Conservation (phyloP, 2,797 vertebrate species). For the Chrysocyon brachyurus region DNA sequence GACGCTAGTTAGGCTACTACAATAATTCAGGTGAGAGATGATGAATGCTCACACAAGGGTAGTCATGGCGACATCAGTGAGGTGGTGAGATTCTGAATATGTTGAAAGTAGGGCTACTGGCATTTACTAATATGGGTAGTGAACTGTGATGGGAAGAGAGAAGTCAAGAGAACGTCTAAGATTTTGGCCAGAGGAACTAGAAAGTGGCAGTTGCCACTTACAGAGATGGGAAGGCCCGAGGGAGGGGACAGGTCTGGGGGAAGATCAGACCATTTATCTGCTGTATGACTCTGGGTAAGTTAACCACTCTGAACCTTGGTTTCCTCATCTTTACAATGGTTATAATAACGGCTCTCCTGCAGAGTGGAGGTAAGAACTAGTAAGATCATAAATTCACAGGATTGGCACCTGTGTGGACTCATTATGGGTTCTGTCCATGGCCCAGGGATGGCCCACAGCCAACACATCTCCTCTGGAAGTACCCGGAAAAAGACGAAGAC, state of each 20-base stretch:
- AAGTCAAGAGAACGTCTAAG: background rate
- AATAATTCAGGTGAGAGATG: background rate
- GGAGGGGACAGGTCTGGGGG: background rate
- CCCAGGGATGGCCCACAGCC: background rate
- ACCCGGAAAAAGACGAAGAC: background rate
- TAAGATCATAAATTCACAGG: background rate
- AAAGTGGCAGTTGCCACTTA: background rate
- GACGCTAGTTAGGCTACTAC: background rate
- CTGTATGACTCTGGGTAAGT: background rate
- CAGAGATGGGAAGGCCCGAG: too few species aligned
- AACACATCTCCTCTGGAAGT: background rate
- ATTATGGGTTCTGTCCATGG: background rate
- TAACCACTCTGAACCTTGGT: background rate
- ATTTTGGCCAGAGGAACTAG: background rate
- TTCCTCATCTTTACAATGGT: background rate
- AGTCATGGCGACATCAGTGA: background rate
- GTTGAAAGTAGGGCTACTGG: background rate
- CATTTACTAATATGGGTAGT: background rate
- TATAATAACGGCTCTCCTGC: background rate
- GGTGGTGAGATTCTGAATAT: background rate
- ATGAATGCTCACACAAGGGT: background rate
- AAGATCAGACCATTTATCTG: background rate
- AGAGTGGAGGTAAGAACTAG: background rate
- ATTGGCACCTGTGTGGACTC: fast-evolving
- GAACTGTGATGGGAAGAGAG: background rate